A percentile compares a stretch with the other conserved stretches of the same genome.
Conservation (phyloP, 2,113 vertebrate genomes). For the Formicarius rufipectus region DNA sequence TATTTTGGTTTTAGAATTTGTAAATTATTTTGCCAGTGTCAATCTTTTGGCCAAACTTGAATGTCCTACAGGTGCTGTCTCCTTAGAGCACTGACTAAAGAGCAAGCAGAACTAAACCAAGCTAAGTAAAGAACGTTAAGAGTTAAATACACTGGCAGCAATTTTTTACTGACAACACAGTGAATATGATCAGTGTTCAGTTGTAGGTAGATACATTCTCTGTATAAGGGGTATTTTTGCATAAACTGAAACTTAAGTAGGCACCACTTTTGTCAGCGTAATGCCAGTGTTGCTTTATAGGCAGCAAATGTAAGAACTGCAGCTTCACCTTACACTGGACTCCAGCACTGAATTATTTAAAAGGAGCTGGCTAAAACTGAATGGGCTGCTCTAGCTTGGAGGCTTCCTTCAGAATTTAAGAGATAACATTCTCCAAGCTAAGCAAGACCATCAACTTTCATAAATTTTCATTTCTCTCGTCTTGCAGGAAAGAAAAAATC, state of each 20-base stretch:
- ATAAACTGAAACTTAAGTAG: neutral
- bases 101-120: neutral
- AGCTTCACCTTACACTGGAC: slow-evolving; percentile 41
- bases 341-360: slow-evolving; percentile 49
- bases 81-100: neutral
- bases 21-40: neutral
- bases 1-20: neutral
- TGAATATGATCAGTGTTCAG: neutral
- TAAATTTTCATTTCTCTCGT: neutral
- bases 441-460: neutral
- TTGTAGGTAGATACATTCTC: neutral
- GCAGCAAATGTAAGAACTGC: neutral
- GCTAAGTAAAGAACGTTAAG: neutral
- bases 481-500: slow-evolving; percentile 90
- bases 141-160: neutral
- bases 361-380: neutral
- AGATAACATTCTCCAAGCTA: neutral
- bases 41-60: neutral
- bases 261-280: neutral
- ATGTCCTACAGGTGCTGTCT: neutral
- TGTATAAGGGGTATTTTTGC: neutral
- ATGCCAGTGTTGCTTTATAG: neutral
- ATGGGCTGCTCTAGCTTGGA: neutral
- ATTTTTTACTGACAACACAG: neutral
- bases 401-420: neutral